Percentiles rank a stretch among this genome's conserved stretches.
Evolutionary conservation across 2,797 vertebrate species (phyloP).

Genomic region (Pseudotriccus pelzelni): DNA sequence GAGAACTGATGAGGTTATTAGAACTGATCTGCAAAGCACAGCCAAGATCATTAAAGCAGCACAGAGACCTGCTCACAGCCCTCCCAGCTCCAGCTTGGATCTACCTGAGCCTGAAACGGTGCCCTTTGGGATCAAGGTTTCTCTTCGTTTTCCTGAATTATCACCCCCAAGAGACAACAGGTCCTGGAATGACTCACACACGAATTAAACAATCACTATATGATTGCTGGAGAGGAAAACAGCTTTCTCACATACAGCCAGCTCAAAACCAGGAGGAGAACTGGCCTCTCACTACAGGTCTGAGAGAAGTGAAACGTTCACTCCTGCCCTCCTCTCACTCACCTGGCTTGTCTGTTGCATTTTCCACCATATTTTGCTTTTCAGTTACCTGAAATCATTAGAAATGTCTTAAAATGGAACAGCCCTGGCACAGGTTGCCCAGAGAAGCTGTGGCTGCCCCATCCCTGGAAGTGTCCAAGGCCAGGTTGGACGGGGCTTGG

Average conservation of each 20-base stretch:
- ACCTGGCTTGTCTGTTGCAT: neutral
- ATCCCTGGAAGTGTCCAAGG: neutral
- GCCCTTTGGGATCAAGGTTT: neutral
- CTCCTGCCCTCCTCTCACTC: neutral
- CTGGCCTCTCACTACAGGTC: neutral
- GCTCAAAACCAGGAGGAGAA: neutral
- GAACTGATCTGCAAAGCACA: neutral
- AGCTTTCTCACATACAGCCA: neutral
- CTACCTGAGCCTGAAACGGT: accelerated
- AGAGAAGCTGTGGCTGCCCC: neutral
- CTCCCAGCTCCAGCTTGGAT: neutral
- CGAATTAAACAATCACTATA: neutral
- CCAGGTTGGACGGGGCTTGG: accelerated
- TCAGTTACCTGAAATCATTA: neutral
- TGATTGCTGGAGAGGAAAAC: neutral
- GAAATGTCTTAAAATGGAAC: accelerated
- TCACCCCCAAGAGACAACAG: neutral
- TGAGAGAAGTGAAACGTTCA: neutral
- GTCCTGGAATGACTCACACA: neutral
- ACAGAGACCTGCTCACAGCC: neutral
- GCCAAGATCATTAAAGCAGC: neutral
- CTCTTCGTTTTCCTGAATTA: neutral
- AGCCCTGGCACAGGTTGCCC: neutral
- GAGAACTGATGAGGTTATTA: neutral
- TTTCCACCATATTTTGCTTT: neutral